These are phyloP conservation scores for Apis dorsata DNA, from an alignment of 1,140 invertebrate species.

Conservation along the genomic window DNA sequence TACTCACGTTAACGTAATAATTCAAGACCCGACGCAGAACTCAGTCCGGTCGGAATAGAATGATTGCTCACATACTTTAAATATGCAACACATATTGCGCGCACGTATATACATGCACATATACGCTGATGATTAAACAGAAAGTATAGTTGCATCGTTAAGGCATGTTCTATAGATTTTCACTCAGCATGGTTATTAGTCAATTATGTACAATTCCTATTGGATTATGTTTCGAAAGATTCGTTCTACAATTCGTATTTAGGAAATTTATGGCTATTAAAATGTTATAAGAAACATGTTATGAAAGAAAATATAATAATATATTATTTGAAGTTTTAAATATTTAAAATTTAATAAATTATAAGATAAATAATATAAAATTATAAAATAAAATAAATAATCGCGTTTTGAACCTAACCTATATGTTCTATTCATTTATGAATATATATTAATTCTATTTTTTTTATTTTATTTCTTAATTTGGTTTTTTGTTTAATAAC, in stretches of 20 bases:
- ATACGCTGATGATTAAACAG: neutral
- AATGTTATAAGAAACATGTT: neutral
- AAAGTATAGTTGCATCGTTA: conserved; percentile 11
- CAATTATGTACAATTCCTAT: neutral
- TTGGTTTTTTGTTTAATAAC: no score
- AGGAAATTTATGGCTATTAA: neutral
- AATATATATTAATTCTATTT: neutral
- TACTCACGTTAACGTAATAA: conserved; percentile 26
- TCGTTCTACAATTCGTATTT: neutral
- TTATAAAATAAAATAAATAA: no score
- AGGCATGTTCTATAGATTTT: neutral
- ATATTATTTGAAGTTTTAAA: neutral
- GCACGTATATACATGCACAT: neutral
- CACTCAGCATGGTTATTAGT: neutral
- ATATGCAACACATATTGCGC: conserved; percentile 6
- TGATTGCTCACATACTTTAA: conserved; percentile 34
- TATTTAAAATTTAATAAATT: neutral
- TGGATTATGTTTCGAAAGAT: neutral
- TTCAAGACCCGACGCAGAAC: conserved; percentile 35
- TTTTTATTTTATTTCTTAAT: neutral
- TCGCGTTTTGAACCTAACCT: no score
- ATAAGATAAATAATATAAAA: no score
- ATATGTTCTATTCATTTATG: neutral
- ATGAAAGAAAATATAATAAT: neutral
- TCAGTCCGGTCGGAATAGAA: conserved; percentile 25